These are phyloP conservation scores for Actinemys pallida DNA, from an alignment of 2,113 vertebrate genomes.

Conservation along the genomic window DNA sequence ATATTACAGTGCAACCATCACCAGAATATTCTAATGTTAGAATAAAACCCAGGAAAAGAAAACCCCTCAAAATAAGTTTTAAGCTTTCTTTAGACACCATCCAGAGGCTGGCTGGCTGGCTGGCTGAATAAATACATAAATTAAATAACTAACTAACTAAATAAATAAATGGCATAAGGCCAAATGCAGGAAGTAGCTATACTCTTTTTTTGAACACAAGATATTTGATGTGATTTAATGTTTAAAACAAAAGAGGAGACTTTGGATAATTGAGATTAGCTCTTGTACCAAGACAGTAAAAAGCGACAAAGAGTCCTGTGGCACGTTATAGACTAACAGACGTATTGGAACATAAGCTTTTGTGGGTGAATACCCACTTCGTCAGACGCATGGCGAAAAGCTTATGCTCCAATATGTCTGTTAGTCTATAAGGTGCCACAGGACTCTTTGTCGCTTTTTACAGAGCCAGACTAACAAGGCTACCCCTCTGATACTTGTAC, in stretches of 20 bases:
- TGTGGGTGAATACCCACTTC: too few species aligned
- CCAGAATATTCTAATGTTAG: not conserved
- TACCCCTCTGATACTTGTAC: not conserved
- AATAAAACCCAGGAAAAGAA: not conserved
- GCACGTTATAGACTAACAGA: too few species aligned
- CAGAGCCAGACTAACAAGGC: too few species aligned
- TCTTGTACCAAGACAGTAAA: not conserved
- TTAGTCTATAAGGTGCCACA: too few species aligned
- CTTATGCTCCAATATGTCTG: too few species aligned
- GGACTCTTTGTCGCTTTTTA: too few species aligned
- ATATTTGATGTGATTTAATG: not conserved
- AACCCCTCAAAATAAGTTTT: not conserved
- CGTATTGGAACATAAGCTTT: too few species aligned
- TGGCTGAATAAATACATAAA: too few species aligned
- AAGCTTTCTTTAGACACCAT: not conserved
- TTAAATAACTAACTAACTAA: not conserved
- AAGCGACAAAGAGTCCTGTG: too few species aligned
- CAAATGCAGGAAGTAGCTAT: not conserved
- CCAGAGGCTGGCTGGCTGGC: not conserved
- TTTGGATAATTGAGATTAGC: not conserved
- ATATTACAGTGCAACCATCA: not conserved
- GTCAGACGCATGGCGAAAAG: too few species aligned
- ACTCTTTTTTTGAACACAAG: not conserved
- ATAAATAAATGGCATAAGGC: fast-evolving
- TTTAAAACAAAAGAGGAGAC: not conserved